phyloP scores from a whole-genome alignment of 2,888 invertebrate genomes.

The Athalia circularis region DNA sequence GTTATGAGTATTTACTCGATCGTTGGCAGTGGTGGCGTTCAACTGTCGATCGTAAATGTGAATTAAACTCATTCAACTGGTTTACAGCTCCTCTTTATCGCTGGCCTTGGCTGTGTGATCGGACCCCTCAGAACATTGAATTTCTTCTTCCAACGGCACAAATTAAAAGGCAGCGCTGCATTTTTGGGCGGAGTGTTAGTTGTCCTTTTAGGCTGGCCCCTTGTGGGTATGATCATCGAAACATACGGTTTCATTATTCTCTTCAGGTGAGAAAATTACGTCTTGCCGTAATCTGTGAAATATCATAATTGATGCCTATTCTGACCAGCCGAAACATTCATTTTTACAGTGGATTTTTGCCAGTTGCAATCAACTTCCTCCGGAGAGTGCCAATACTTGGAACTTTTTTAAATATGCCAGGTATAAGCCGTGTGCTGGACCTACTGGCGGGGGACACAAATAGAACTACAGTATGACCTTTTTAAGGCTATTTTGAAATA shows the following conservation, averaged over 20 bases:
- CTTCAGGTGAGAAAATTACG: constrained; percentile 81
- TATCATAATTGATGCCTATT: constrained; percentile 48
- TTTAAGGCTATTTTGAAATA: constrained; percentile 50
- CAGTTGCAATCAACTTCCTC: constrained; percentile 96
- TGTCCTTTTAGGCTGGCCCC: constrained; percentile 96
- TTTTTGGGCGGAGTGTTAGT: constrained; percentile 96
- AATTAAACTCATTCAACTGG: not conserved
- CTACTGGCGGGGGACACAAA: constrained; percentile 88
- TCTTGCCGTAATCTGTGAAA: not conserved
- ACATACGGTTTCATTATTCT: constrained; percentile 94
- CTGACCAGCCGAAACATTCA: constrained; percentile 24
- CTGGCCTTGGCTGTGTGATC: constrained; percentile 96
- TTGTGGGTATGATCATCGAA: constrained; percentile 97
- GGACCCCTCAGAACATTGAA: constrained; percentile 95
- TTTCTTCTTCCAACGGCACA: constrained; percentile 98
- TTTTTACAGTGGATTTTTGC: constrained; percentile 93
- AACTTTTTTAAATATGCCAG: constrained; percentile 90
- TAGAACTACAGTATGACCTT: constrained; percentile 86
- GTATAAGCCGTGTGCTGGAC: constrained; percentile 90
- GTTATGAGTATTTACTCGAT: constrained; percentile 1
- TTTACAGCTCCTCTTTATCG: constrained; percentile 95
- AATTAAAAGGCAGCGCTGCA: constrained; percentile 90
- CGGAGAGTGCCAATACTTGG: constrained; percentile 95
- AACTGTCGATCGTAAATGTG: too few relatives aligned
- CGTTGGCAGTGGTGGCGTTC: constrained; percentile 15